Evolutionary conservation across 2,797 vertebrate species (phyloP).

Genomic region (Vultur gryphus): DNA sequence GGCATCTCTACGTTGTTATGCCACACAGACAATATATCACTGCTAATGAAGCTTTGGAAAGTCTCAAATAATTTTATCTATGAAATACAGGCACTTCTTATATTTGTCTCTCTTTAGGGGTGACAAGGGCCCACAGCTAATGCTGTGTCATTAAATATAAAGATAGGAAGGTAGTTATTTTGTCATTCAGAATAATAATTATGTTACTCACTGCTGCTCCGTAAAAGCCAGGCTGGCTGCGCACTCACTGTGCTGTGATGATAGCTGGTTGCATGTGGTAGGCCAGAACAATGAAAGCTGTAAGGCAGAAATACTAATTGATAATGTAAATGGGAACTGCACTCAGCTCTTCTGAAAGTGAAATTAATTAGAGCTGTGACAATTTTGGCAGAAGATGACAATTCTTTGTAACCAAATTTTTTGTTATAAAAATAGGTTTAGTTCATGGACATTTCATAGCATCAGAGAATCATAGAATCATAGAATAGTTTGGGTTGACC

Average conservation of each 20-base stretch:
- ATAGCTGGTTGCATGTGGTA: neutral
- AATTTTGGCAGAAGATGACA: neutral
- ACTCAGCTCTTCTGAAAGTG: neutral
- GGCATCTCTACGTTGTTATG: neutral
- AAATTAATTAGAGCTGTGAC: neutral
- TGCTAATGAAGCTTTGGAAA: neutral
- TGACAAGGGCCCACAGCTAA: neutral
- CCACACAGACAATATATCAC: neutral
- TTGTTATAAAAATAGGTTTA: neutral
- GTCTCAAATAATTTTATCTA: neutral
- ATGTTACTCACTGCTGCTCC: neutral
- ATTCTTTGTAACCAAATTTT: neutral
- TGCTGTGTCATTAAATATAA: neutral
- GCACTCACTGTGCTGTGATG: neutral
- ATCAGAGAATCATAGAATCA: neutral
- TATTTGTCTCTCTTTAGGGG: neutral
- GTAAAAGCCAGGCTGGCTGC: neutral
- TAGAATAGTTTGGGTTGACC: neutral
- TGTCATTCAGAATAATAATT: neutral
- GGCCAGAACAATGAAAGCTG: neutral
- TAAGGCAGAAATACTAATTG: neutral
- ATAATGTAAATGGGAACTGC: neutral
- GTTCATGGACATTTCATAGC: neutral
- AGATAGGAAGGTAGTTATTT: neutral
- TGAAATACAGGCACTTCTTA: neutral